Base-by-base conservation (phyloP, 2,888 invertebrate genomes). In the Erebia aethiops region DNA sequence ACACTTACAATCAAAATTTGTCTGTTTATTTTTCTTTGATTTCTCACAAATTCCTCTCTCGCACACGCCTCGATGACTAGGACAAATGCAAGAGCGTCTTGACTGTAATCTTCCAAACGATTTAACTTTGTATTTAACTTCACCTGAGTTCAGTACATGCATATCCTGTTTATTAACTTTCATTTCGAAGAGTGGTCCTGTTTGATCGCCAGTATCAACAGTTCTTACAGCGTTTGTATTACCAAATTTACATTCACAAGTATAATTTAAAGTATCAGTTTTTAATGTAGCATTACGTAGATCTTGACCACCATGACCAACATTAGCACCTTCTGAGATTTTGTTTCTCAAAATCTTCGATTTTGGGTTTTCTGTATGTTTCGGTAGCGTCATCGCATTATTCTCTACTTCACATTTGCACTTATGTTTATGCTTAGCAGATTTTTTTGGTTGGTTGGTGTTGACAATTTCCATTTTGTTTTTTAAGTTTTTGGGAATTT, bases 151-250 rank as follows among this genome's bases (percentile, higher is more conserved):
- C 46, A 82, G 68, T 16, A 83, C 75, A 11, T 77, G 78, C 76
- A 79, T 80, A 67, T 81, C 73, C 3, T 68, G 51, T 26, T 80
- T 65, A 75, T 83, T 75, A 14, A 86, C 79, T 74, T 80, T 79
- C 43, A 86, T 79, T 76, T 82, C 81, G 69, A 86, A 78, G 60
- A 80, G 64, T 4, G 80, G 77, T 62, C 69, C 73, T n/a, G 76
- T 77, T 72, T 78, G 77, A 68, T 78, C 74, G 49, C 49, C 69
- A 67, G 71, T 69, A 65, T 79, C 52, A 2, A 18, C 41, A 46
- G 56, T 67, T 18, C 46, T 43, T 60, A 14, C 10, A 43, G 14
- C 13, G 13, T 14, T 8, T 69, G 21, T 64, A 61, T 35, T 66
- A 49, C 69, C 49, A 49, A 43, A 18, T 21, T 66, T 69, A 46